Conservation (phyloP, 2,797 vertebrate genomes). For the Acropternis orthonyx region DNA sequence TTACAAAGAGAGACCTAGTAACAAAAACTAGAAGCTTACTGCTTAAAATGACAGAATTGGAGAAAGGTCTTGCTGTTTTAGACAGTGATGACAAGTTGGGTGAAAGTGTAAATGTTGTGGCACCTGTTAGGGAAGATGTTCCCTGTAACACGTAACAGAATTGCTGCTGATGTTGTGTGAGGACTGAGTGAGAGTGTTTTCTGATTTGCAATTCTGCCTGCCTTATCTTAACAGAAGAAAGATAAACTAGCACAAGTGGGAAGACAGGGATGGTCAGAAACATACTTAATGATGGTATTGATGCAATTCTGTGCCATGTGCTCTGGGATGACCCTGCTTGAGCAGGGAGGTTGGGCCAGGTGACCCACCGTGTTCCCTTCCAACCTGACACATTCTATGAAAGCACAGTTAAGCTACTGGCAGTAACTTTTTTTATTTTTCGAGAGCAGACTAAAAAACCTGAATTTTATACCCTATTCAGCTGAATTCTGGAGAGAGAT, state of each 20-base stretch:
- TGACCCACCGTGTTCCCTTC: background rate
- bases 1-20: background rate
- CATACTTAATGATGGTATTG: fast-evolving
- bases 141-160: background rate
- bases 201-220: background rate
- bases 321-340: background rate
- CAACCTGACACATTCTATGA: background rate
- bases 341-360: background rate
- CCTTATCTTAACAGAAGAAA: background rate
- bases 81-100: background rate
- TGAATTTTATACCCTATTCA: background rate
- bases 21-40: background rate
- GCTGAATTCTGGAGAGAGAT: background rate
- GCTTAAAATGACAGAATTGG: background rate
- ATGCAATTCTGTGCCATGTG: background rate
- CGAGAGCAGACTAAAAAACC: background rate
- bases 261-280: background rate
- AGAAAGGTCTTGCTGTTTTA: background rate
- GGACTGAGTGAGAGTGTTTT: background rate
- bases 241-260: background rate
- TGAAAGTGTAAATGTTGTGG: background rate
- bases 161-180: fast-evolving
- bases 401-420: background rate
- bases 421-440: background rate
- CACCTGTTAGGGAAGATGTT: background rate